phyloP scores from a whole-genome alignment of 1,140 invertebrate species.

The Kradibia gibbosae region DNA sequence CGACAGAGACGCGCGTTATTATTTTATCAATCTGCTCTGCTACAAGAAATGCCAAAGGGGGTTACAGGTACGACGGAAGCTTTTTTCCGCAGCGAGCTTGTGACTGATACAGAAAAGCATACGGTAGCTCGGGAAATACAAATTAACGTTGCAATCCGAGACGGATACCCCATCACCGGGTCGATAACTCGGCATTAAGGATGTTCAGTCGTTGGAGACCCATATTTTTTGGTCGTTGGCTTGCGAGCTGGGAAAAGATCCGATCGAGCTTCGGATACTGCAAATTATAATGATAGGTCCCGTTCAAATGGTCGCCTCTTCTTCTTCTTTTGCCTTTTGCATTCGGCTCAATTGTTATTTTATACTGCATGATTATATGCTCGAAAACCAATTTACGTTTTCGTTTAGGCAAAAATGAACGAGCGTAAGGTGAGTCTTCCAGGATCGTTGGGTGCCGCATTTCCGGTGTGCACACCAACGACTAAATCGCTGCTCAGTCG shows the following conservation, averaged over 20 bases:
- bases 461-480: not conserved
- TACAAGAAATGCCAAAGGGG: too few relatives aligned
- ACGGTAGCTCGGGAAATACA: too few relatives aligned
- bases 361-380: slow-evolving; percentile 3
- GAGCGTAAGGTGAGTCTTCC: not conserved
- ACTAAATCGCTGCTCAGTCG: slow-evolving; percentile 50
- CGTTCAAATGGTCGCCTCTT: not conserved
- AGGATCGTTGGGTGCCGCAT: not conserved
- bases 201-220: not conserved
- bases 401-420: not conserved
- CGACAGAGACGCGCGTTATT: too few relatives aligned
- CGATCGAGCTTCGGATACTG: not conserved
- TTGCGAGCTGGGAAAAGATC: not conserved
- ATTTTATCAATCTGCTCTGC: too few relatives aligned
- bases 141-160: not conserved
- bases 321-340: too few relatives aligned
- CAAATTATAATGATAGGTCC: not conserved
- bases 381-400: slow-evolving; percentile 19
- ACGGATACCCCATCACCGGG: not conserved
- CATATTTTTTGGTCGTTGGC: not conserved
- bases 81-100: not conserved
- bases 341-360: not conserved
- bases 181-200: not conserved
- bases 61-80: not conserved
- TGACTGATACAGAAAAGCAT: not conserved